phyloP scores from a whole-genome alignment of 2,888 invertebrate genomes.

The Eristalis tenax region DNA sequence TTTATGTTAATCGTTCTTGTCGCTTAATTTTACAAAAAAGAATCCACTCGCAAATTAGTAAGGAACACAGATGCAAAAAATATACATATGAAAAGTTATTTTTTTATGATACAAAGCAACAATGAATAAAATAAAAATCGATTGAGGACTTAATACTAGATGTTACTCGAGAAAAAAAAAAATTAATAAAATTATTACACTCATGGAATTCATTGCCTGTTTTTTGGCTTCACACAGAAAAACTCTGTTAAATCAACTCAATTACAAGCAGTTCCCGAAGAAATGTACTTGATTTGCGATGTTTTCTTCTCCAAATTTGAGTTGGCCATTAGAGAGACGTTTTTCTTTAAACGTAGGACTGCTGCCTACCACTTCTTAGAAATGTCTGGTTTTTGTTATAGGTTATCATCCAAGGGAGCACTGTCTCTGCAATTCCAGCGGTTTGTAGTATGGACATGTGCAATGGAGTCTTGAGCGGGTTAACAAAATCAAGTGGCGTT shows the following conservation, averaged over 20 bases:
- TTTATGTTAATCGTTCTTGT: conserved; percentile 27
- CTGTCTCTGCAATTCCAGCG: too few relatives aligned
- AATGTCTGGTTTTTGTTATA: too few relatives aligned
- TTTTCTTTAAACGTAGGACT: too few relatives aligned
- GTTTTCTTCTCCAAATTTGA: too few relatives aligned
- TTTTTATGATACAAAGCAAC: conserved; percentile 50
- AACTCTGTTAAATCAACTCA: conserved; percentile 11
- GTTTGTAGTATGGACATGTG: too few relatives aligned
- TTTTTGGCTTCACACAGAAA: conserved; percentile 9
- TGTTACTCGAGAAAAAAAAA: conserved; percentile 18
- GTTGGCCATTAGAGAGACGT: too few relatives aligned
- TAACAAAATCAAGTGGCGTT: too few relatives aligned
- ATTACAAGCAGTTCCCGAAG: conserved; percentile 9
- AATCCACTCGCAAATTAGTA: conserved; percentile 26
- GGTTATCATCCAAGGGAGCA: too few relatives aligned
- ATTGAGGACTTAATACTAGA: conserved; percentile 27
- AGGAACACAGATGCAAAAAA: conserved; percentile 24
- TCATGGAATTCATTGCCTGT: conserved; percentile 17
- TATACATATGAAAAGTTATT: conserved; percentile 45
- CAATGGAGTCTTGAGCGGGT: too few relatives aligned
- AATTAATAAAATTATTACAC: conserved; percentile 47
- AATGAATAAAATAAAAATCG: conserved; percentile 15
- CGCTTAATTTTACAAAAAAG: conserved; percentile 1
- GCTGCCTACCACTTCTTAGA: too few relatives aligned
- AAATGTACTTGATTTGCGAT: background rate